Evolutionary conservation across 53 echinoderm and acorn worm genomes (phyloP), one percentile per base, ranked within the genome.

Genomic region (Crossaster papposus): DNA sequence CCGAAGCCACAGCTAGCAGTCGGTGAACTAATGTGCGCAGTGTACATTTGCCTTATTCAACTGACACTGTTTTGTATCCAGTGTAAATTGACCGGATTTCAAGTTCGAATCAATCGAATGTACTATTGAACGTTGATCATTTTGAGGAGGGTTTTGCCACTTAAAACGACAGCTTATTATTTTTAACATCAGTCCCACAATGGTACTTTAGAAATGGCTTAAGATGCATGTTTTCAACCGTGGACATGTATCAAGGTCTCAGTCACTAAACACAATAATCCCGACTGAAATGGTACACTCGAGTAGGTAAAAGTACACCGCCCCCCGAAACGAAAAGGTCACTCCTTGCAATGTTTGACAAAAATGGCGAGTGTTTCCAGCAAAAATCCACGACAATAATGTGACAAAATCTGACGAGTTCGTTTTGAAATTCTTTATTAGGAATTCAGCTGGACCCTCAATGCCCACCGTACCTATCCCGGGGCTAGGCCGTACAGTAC

Each of bases 361-460:
- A 81, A 31, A 81, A 30, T 18, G 30, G 17, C 31, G 18, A 52
- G 35, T 58, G 80, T 63, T 62, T 81, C 36, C 33, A 31, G 23
- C 35, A 81, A 30, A 81, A 68, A 81, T 81, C 15, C 58, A 81
- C 34, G 81, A 62, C 58, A 34, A 81, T 30, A 62, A 31, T 58
- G 22, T 68, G 29, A 68, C 4, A 28, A 26, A n/a, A 28, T 10
- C 68, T 23, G 24, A 10, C 17, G 44, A 24, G 51, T 50, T 50
- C 26, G 83, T 70, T 54, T 84, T 84, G 34, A 70, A 84, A 52
- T 84, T 72, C 73, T 84, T 84, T 84, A 84, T 84, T 84, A 53
- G 23, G 51, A 38, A 84, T 84, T 72, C 84, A 84, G 72, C 72
- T 51, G 73, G 84, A 28, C 50, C 53, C 72, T 51, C 72, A 72